Base-by-base conservation (phyloP, 2,113 vertebrate species). In the Patagioenas fasciata region DNA sequence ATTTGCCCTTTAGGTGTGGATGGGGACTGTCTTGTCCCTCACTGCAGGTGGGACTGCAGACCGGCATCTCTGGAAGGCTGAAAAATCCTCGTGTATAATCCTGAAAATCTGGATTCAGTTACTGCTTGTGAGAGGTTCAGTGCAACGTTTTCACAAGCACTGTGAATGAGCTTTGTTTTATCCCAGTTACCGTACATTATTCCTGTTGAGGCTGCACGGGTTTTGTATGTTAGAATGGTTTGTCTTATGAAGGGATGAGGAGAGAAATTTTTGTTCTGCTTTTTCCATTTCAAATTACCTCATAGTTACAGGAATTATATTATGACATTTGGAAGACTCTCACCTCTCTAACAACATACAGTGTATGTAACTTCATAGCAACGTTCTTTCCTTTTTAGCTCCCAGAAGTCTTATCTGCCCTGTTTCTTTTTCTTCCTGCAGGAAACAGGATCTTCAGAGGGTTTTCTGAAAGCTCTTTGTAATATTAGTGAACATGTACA, bases 401-500 rank as follows among this genome's bases (percentile, higher is more conserved):
- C 96, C 97, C 91, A 10, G 53, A 96, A 93, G 95, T 94, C 91
- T 95, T 93, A 78, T 96, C 94, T 96, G 90, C 75, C 70, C 78
- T 75, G 89, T 29, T 92, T 80, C 74, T 93, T 93, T 95, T 96
- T 80, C 96, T 95, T 97, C 93, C 96, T 73, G 89, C 91, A 97
- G 96, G 94, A 98, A 97, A 94, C 75, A 81, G 94, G 93, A 85
- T 97, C 97, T 98, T 98, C 97, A 97, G 95, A 98, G 94, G 83
- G 58, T 92, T 98, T 96, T 97, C 97, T 92, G 95, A 95, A 96
- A 97, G 85, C 95, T 96, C 97, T 98, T 98, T 98, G 97, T 98
- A 97, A 98, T 97, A 98, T 97, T 98, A 98, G 98, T 1, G 97
- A 98, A 97, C 97, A 98, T 96, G 96, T 97, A 97, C 97, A 97